phyloP scores from a whole-genome alignment of 64 coral and sea anemone genomes.

The Catalaphyllia jardinei region DNA sequence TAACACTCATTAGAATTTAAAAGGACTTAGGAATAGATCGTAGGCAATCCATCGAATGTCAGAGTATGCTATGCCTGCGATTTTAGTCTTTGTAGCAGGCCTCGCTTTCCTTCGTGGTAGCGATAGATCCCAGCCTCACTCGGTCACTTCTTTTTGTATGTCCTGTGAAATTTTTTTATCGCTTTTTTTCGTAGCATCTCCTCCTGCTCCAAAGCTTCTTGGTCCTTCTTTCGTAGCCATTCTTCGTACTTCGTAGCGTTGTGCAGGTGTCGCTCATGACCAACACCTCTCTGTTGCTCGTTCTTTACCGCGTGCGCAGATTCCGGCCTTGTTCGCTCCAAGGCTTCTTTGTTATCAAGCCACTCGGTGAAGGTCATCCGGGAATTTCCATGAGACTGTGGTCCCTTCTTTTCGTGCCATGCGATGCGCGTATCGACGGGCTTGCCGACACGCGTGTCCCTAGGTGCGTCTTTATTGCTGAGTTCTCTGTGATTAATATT shows the following conservation, averaged over 20 bases:
- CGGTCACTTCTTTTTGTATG: background rate
- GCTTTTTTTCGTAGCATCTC: constrained; percentile 1
- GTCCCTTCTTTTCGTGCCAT: constrained; percentile 20
- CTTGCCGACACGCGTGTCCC: background rate
- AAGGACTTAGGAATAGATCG: too few relatives aligned
- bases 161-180: constrained; percentile 20
- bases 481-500: background rate
- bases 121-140: background rate
- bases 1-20: too few relatives aligned
- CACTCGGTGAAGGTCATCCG: constrained; percentile 35
- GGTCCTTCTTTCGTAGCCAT: constrained; percentile 46
- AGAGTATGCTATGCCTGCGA: too few relatives aligned
- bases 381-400: background rate
- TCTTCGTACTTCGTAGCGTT: constrained; percentile 22
- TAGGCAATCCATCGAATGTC: too few relatives aligned
- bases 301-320: background rate
- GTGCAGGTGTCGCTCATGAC: background rate
- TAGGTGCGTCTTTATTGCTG: background rate
- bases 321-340: background rate
- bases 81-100: too few relatives aligned
- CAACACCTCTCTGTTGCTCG: background rate
- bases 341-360: constrained; percentile 16
- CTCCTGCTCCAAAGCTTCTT: constrained; percentile 13
- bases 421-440: background rate
- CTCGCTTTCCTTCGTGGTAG: too few relatives aligned